These are phyloP conservation scores for Luidia sarsii DNA, from an alignment of 53 echinoderm and acorn worm genomes.

Conservation along the genomic window DNA sequence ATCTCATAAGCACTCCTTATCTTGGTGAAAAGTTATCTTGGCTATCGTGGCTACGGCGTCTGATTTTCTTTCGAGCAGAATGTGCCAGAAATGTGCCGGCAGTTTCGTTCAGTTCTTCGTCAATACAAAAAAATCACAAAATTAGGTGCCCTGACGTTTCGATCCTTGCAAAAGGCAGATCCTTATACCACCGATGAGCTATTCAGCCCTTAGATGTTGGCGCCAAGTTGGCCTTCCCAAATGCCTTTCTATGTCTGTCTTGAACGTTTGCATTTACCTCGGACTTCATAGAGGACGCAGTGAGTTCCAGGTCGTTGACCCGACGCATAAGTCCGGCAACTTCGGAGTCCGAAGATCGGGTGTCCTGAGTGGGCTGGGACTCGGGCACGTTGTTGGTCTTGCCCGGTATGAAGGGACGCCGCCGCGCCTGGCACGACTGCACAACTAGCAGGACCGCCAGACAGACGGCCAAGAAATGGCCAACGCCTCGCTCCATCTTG, in stretches of 20 bases:
- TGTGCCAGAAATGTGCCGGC: too few relatives aligned
- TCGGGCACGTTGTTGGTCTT: not conserved
- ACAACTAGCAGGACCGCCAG: not conserved
- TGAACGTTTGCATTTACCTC: slow-evolving; percentile 31
- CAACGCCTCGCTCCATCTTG: not conserved
- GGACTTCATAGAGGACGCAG: slow-evolving; percentile 9
- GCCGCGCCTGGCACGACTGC: slow-evolving; percentile 4
- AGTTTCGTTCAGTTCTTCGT: too few relatives aligned
- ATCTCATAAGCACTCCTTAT: too few relatives aligned
- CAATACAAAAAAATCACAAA: too few relatives aligned
- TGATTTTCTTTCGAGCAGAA: too few relatives aligned
- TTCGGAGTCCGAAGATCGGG: not conserved
- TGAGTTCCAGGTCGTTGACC: slow-evolving; percentile 17
- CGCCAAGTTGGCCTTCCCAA: too few relatives aligned
- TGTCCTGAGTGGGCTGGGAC: not conserved
- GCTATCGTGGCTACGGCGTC: too few relatives aligned
- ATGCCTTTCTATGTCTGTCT: not conserved
- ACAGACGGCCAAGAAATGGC: not conserved
- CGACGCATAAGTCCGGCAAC: slow-evolving; percentile 22
- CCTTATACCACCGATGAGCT: too few relatives aligned
- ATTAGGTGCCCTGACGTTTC: too few relatives aligned
- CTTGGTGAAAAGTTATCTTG: too few relatives aligned
- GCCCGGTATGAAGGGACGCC: slow-evolving; percentile 27
- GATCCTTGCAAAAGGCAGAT: too few relatives aligned
- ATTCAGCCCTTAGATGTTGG: too few relatives aligned